Evolutionary conservation across 2,888 invertebrate genomes (phyloP).

Genomic region (Ennomos quercinarius): DNA sequence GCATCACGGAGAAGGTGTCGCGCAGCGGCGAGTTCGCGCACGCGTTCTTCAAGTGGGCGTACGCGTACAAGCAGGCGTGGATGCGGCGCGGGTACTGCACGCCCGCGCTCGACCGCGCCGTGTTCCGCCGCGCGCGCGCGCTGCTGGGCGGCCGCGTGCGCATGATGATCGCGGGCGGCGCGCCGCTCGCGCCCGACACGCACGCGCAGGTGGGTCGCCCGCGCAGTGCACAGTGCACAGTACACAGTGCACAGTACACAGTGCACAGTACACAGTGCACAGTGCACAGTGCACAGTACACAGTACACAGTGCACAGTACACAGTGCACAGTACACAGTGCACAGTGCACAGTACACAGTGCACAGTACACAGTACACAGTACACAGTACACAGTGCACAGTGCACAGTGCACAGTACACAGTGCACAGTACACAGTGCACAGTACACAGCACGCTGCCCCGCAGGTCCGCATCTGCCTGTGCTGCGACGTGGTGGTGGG

Average conservation of each 20-base stretch:
- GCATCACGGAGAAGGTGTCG: conserved; percentile 96
- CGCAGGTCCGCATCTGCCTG: conserved; percentile 91
- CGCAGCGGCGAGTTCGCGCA: conserved; percentile 92
- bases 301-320: too few species aligned
- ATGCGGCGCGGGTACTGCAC: conserved; percentile 93
- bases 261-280: too few species aligned
- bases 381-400: too few species aligned
- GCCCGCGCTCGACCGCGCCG: conserved; percentile 86
- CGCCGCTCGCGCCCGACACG: conserved; percentile 97
- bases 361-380: too few species aligned
- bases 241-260: too few species aligned
- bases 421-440: too few species aligned
- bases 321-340: too few species aligned
- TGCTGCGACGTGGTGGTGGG: conserved; percentile 96
- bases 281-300: too few species aligned
- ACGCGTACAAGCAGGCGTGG: conserved; percentile 96
- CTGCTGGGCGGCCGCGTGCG: conserved; percentile 96
- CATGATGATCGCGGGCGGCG: conserved; percentile 96
- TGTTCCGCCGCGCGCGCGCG: conserved; percentile 83
- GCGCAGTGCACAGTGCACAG: too few species aligned
- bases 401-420: too few species aligned
- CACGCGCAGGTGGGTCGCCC: conserved; percentile 89
- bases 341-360: too few species aligned
- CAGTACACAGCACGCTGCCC: too few species aligned
- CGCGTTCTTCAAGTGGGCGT: conserved; percentile 97